These are phyloP conservation scores for Decapterus maruadsi DNA, from an alignment of 2,797 vertebrate genomes.

Conservation along the genomic window DNA sequence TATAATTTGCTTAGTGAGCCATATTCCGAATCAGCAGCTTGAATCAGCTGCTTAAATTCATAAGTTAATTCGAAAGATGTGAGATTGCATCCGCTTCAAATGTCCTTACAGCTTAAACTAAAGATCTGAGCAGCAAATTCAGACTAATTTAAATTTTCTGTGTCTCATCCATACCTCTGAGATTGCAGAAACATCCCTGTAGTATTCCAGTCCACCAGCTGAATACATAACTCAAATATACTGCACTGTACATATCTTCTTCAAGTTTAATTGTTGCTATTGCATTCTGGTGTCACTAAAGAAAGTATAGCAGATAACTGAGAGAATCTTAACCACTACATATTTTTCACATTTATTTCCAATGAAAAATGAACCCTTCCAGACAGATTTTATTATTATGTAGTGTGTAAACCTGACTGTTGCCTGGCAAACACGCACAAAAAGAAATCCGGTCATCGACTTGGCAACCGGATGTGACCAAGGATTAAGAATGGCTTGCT, in stretches of 20 bases:
- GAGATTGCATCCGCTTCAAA: neutral
- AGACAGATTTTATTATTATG: conserved; percentile 38
- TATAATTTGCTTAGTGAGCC: conserved; percentile 11
- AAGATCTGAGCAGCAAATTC: conserved; percentile 4
- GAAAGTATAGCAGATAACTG: neutral
- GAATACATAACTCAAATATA: conserved; percentile 33
- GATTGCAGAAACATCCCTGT: neutral
- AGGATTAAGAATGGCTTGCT: conserved; percentile 49
- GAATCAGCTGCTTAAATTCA: conserved; percentile 11
- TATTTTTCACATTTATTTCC: too few species aligned
- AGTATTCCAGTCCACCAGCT: conserved; percentile 15
- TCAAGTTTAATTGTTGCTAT: conserved; percentile 21
- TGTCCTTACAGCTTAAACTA: neutral
- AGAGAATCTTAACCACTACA: conserved; percentile 11
- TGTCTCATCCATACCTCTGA: neutral
- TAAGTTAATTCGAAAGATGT: conserved; percentile 10
- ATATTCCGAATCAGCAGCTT: conserved; percentile 2
- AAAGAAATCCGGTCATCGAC: conserved; percentile 30
- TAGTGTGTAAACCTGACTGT: conserved; percentile 23
- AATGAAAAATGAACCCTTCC: neutral
- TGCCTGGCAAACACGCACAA: conserved; percentile 2
- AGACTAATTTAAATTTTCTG: neutral
- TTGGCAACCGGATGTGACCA: conserved; percentile 39
- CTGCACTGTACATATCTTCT: neutral
- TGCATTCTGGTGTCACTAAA: neutral